Conservation (phyloP, 2,888 invertebrate species). For the Scaptomyza caliginosa region DNA sequence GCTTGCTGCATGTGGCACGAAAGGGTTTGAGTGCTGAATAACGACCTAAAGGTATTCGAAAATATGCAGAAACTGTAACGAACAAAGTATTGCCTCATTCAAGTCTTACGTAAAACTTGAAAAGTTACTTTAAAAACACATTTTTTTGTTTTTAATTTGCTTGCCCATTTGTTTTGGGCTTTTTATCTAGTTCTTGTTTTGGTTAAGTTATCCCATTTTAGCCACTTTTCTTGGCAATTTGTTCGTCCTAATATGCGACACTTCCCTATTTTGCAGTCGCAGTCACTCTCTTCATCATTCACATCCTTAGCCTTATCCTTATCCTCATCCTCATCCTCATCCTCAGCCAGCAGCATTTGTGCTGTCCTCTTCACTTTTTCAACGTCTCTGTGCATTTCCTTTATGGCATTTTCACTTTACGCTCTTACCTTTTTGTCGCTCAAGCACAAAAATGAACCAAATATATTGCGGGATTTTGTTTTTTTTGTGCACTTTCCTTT, state of each 20-base stretch:
- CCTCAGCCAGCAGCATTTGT: slow-evolving; percentile 14
- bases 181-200: background rate
- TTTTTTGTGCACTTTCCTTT: slow-evolving; percentile 16
- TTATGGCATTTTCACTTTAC: slow-evolving; percentile 58
- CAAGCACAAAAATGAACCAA: slow-evolving; percentile 7
- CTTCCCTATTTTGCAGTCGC: slow-evolving; percentile 26
- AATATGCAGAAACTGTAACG: background rate
- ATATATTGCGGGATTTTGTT: slow-evolving; percentile 19
- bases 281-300: slow-evolving; percentile 9
- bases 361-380: slow-evolving; percentile 17
- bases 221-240: slow-evolving; percentile 14
- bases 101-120: slow-evolving; percentile 10
- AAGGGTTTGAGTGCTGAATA: background rate
- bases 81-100: background rate
- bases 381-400: slow-evolving; percentile 53
- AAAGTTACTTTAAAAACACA: background rate
- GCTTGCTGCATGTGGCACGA: slow-evolving; percentile 12
- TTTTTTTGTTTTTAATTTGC: background rate
- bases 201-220: slow-evolving; percentile 23
- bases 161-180: background rate
- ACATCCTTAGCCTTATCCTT: slow-evolving; percentile 10
- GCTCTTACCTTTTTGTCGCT: slow-evolving; percentile 24
- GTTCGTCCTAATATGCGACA: slow-evolving; percentile 40
- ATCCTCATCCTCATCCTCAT: slow-evolving; percentile 13
- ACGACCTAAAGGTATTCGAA: background rate